Conservation (phyloP, 1,140 invertebrate species). For the Drosophila mojavensis region DNA sequence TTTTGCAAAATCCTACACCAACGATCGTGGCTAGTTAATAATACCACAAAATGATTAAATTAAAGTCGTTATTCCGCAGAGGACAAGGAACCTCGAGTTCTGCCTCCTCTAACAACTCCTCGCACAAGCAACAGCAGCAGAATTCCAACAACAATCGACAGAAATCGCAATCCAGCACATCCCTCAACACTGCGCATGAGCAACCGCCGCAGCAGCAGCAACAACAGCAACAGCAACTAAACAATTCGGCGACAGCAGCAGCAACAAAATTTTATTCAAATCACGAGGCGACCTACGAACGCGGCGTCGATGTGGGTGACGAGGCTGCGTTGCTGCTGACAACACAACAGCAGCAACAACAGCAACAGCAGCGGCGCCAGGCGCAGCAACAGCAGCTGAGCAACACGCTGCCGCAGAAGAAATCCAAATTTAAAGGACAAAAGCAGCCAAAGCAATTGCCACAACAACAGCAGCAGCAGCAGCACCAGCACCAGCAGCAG, state of each 20-base stretch:
- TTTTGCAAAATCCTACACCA: slow-evolving; percentile 44
- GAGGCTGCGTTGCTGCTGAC: slow-evolving; percentile 70
- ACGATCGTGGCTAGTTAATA: slow-evolving; percentile 12
- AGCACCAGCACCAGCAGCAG: slow-evolving; percentile 48
- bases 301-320: slow-evolving; percentile 79
- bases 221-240: slow-evolving; percentile 46
- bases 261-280: slow-evolving; percentile 74
- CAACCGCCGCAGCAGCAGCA: slow-evolving; percentile 53
- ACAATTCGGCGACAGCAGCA: slow-evolving; percentile 47
- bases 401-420: slow-evolving; percentile 76
- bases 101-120: slow-evolving; percentile 70
- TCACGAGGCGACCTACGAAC: slow-evolving; percentile 66
- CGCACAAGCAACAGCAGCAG: slow-evolving; percentile 69
- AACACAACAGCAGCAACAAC: slow-evolving; percentile 59
- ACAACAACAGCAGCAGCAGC: slow-evolving; percentile 33
- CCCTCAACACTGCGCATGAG: slow-evolving; percentile 76
- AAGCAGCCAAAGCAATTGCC: slow-evolving; percentile 81
- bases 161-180: slow-evolving; percentile 79
- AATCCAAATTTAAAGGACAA: slow-evolving; percentile 77
- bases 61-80: slow-evolving; percentile 92
- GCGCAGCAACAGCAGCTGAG: slow-evolving; percentile 49
- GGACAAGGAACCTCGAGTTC: slow-evolving; percentile 85
- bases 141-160: slow-evolving; percentile 76
- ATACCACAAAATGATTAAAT: slow-evolving; percentile 88
- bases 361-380: slow-evolving; percentile 42